These are phyloP conservation scores for Vireo griseus DNA, from an alignment of 2,797 vertebrate species.

Conservation along the genomic window DNA sequence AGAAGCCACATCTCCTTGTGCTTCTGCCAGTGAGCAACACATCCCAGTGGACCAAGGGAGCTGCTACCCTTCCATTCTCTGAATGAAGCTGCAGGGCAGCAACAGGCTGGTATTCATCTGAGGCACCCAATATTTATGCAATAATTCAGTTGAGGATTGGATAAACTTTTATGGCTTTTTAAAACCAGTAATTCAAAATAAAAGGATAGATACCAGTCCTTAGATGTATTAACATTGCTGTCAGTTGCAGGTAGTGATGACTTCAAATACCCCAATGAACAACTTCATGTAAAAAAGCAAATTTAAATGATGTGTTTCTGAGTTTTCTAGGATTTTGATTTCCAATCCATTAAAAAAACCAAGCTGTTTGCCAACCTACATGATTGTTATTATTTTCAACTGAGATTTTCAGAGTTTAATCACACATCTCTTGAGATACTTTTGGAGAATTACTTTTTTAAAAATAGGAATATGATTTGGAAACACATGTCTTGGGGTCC, in stretches of 20 bases:
- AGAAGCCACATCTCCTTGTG: background rate
- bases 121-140: background rate
- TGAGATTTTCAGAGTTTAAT: conserved; percentile 40
- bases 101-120: background rate
- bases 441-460: conserved; percentile 26
- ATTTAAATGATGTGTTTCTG: background rate
- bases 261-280: background rate
- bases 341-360: background rate
- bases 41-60: background rate
- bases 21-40: accelerated
- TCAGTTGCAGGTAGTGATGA: background rate
- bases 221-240: background rate
- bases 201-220: background rate
- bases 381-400: conserved; percentile 31
- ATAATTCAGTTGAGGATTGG: background rate
- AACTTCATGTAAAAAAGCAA: conserved; percentile 13
- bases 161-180: background rate
- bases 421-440: background rate
- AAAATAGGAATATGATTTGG: conserved; percentile 53
- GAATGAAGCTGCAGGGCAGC: background rate
- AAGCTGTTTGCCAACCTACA: conserved; percentile 5
- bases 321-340: conserved; percentile 23
- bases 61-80: background rate
- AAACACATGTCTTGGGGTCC: conserved; percentile 29
- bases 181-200: background rate